These are phyloP conservation scores for Rhodinocichla rosea DNA, from an alignment of 2,113 vertebrate species.

Conservation along the genomic window DNA sequence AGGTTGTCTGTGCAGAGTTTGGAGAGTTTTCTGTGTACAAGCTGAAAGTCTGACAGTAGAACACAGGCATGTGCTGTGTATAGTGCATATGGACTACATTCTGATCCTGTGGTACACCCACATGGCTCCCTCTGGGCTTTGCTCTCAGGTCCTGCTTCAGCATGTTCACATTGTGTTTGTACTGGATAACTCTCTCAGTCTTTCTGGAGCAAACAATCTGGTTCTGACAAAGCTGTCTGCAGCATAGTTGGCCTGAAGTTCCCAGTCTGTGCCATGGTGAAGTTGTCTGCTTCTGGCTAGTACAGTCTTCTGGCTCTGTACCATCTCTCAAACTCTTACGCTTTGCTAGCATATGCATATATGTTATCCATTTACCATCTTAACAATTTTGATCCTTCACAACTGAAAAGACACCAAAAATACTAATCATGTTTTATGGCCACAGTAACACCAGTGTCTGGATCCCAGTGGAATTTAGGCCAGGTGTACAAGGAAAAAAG, in stretches of 20 bases:
- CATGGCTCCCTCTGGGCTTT: neutral
- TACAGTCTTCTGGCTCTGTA: neutral
- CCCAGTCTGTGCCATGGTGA: neutral
- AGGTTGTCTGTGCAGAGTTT: neutral
- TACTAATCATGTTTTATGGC: neutral
- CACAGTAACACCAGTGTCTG: neutral
- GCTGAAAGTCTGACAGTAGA: neutral
- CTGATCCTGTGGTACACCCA: accelerated
- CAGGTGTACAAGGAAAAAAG: neutral
- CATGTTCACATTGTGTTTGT: neutral
- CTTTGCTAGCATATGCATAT: neutral
- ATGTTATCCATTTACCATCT: neutral
- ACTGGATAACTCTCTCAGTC: neutral
- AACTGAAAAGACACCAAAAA: neutral
- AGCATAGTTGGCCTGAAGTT: neutral
- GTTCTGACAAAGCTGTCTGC: neutral
- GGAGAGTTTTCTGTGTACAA: neutral
- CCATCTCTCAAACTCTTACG: neutral
- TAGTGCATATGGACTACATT: accelerated
- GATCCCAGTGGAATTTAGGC: neutral
- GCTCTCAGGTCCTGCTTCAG: neutral
- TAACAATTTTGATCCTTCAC: neutral
- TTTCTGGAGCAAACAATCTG: neutral
- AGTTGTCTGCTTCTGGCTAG: neutral
- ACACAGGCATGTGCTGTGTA: accelerated